Base-by-base conservation (phyloP, 2,113 vertebrate genomes). In the Neotragus pygmaeus region DNA sequence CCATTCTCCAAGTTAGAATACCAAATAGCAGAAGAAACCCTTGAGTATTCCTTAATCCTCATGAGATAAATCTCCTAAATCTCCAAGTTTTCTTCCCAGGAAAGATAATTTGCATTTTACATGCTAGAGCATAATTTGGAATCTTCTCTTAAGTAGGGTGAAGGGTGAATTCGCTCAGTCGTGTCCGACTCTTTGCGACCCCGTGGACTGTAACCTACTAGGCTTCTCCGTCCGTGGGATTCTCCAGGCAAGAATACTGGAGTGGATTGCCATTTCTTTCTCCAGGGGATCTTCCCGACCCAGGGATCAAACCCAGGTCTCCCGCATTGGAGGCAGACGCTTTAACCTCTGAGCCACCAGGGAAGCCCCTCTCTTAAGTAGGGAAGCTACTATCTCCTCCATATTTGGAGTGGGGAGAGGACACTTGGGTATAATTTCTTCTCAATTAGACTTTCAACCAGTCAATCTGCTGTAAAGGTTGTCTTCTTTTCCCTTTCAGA, bases 381-480 rank as follows among this genome's bases (percentile, higher is more conserved):
- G 33, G 8, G 49, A 70, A 85, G 8, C 3, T 60, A 4, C 21
- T 16, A 5, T 85, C 23, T 73, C 11, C 47, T 85, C 9, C 7
- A 51, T 84, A 3, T 30, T 5, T 49, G 23, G 47, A 95, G 6
- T 30, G 23, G 45, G 2, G 47, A 77, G 43, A 96, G 4, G 23
- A 90, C 5, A 80, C 6, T 80, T 90, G 53, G 17, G 21, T 78
- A 60, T 90, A 95, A 95, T 96, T 95, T 84, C 75, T 85, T 83
- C 77, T 90, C 88, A 95, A 47, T 94, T 96, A 94, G 60, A 45
- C 66, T 96, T 96, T 90, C 27, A 84, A 70, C 15, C 2, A 77
- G 45, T 80, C 28, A 66, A 66, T 6, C 21, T 85, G 75, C 62
- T 95, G 64, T 95, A 95, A 90, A 87, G 85, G 47, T 95, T 43